Evolutionary conservation across 2,113 vertebrate species (phyloP), one percentile per base, ranked within the genome.

Genomic region (Pionites leucogaster): DNA sequence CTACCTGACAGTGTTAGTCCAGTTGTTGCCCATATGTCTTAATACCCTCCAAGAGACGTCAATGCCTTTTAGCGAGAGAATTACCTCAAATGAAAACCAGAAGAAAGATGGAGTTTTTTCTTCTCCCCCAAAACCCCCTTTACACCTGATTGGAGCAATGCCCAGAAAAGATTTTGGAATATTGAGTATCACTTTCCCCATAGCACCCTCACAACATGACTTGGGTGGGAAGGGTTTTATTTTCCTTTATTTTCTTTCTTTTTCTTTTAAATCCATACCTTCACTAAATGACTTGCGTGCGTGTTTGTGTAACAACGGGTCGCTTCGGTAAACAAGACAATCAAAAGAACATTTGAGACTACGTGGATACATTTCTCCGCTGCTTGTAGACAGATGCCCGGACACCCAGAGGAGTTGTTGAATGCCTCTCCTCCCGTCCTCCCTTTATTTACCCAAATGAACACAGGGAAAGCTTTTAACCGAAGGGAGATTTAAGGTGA

Each of bases 1-100:
- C 62, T 95, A 96, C 95, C 96, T 95, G 93, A 68, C 83, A 46
- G 28, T 44, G 88, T 93, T 65, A 72, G 68, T 71, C 82, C 97
- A 96, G 97, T 96, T 97, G 96, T 92, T 90, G 62, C 47, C 95
- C 97, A 96, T 91, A 96, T 97, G 97, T 97, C 84, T 92, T 65
- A 96, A 93, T 37, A 90, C 10, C 71, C 62, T 92, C 71, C 35
- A 28, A 72, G 92, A 85, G 57, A 92, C 70, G n/a, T 50, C 55
- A 76, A 65, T 52, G 93, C 57, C 33, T 42, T 81, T 89, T 42
- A 90, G 72, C 19, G 8, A 75, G 76, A 75, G 77, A 91, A 88
- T 76, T 85, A 82, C 68, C 86, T 81, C 44, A 83, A 75, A 89
- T 49, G 44, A 82, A 82, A 95, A 93, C 88, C 90, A 94, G 72